These are phyloP conservation scores for Phocoena sinus DNA, from an alignment of 2,113 vertebrate genomes.

Conservation along the genomic window DNA sequence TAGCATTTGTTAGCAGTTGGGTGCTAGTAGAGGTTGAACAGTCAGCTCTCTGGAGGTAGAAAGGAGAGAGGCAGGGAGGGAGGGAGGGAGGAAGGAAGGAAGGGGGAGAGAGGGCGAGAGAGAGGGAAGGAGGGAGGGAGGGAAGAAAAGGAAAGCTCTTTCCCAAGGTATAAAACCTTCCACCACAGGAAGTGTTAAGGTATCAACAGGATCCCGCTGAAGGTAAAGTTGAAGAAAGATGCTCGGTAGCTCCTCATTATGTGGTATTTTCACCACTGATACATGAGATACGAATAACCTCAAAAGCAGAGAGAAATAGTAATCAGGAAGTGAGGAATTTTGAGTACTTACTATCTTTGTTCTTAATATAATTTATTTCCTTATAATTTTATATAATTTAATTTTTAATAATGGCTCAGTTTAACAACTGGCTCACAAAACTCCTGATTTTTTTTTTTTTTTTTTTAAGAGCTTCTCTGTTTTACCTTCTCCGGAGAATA, in stretches of 20 bases:
- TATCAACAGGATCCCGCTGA: not conserved
- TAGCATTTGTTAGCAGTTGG: not conserved
- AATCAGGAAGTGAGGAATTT: not conserved
- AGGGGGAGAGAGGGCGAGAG: accelerated
- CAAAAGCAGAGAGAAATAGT: not conserved
- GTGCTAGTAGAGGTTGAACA: not conserved
- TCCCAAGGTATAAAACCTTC: not conserved
- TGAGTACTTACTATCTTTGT: not conserved
- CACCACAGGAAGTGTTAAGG: not conserved
- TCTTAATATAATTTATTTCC: not conserved
- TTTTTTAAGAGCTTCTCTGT: not conserved
- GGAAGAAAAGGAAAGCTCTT: not conserved
- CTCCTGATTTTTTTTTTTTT: not conserved
- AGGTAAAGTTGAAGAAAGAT: not conserved
- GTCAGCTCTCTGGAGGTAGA: not conserved
- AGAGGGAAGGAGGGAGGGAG: too few species aligned
- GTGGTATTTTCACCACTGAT: not conserved
- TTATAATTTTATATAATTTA: not conserved
- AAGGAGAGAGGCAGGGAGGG: not conserved
- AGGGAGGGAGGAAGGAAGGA: accelerated
- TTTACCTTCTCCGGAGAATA: not conserved
- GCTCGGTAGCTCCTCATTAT: not conserved
- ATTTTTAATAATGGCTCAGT: not conserved
- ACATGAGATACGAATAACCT: not conserved
- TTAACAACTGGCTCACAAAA: not conserved